phyloP scores from a whole-genome alignment of 2,888 invertebrate genomes.

The Phorcus lineatus region DNA sequence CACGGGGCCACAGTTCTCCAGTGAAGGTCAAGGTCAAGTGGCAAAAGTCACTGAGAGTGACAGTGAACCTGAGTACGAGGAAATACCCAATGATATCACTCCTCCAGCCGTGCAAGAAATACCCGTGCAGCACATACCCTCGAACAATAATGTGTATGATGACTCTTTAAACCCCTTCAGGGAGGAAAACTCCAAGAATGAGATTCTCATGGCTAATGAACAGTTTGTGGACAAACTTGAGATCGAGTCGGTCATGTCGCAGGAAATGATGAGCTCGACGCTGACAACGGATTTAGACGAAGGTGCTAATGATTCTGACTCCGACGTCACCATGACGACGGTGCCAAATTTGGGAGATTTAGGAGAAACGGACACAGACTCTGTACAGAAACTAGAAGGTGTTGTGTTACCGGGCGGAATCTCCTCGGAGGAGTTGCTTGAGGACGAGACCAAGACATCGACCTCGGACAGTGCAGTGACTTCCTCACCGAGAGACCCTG shows the following conservation, averaged over 20 bases:
- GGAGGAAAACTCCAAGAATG: conserved; percentile 33
- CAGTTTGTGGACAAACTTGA: conserved; percentile 25
- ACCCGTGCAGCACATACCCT: not conserved
- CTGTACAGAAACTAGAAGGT: conserved; percentile 5
- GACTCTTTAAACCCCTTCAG: not conserved
- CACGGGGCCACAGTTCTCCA: not conserved
- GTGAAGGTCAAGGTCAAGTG: not conserved
- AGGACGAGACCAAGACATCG: not conserved
- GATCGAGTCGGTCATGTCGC: conserved; percentile 37
- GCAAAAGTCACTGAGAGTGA: not conserved
- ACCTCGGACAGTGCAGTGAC: not conserved
- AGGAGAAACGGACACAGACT: conserved; percentile 26
- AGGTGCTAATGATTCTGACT: conserved; percentile 30
- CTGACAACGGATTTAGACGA: conserved; percentile 19
- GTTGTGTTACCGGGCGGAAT: not conserved
- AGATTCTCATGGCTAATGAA: conserved; percentile 33
- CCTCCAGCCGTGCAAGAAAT: not conserved
- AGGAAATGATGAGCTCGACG: conserved; percentile 36
- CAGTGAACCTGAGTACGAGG: conserved; percentile 1
- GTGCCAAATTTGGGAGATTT: conserved; percentile 14
- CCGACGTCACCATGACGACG: not conserved
- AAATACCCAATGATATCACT: not conserved
- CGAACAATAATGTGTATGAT: not conserved
- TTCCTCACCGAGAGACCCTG: not conserved
- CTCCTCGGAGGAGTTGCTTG: not conserved